A percentile compares a stretch with the other conserved stretches of the same genome.
These are phyloP conservation scores for Protonemura montana DNA, from an alignment of 2,888 invertebrate species.

Conservation along the genomic window DNA sequence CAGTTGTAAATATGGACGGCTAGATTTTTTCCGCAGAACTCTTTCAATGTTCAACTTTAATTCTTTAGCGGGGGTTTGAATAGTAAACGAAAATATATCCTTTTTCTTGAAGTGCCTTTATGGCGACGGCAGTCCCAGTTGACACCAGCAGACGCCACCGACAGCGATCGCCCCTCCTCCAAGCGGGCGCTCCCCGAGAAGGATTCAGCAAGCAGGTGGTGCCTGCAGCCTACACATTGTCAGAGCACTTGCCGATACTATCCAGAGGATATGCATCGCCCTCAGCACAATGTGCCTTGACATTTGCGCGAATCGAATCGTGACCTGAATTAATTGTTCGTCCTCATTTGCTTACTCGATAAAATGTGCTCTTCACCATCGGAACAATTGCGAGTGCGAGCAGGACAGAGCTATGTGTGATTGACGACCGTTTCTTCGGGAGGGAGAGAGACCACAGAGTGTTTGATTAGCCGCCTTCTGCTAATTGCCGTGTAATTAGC, in stretches of 20 bases:
- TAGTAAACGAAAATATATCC: no score
- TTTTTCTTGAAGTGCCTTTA: no score
- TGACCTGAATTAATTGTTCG: constrained; percentile 7
- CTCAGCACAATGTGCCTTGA: background rate
- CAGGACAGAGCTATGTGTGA: background rate
- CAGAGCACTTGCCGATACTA: background rate
- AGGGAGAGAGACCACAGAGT: background rate
- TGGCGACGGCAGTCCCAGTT: no score
- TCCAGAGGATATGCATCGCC: background rate
- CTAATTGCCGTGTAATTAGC: background rate
- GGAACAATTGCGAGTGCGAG: background rate
- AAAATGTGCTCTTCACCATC: background rate
- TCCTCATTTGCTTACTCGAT: background rate
- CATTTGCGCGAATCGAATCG: background rate
- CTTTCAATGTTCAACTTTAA: no score
- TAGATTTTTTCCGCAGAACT: no score
- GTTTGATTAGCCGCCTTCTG: background rate
- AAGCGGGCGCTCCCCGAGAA: background rate
- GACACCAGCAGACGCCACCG: no score
- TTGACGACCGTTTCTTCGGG: background rate
- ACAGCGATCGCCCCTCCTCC: no score
- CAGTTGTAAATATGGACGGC: no score
- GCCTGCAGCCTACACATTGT: background rate
- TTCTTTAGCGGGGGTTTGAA: no score
- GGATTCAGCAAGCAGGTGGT: background rate